Evolutionary conservation across 2,888 invertebrate genomes (phyloP).

Genomic region (Drosophila conformis): DNA sequence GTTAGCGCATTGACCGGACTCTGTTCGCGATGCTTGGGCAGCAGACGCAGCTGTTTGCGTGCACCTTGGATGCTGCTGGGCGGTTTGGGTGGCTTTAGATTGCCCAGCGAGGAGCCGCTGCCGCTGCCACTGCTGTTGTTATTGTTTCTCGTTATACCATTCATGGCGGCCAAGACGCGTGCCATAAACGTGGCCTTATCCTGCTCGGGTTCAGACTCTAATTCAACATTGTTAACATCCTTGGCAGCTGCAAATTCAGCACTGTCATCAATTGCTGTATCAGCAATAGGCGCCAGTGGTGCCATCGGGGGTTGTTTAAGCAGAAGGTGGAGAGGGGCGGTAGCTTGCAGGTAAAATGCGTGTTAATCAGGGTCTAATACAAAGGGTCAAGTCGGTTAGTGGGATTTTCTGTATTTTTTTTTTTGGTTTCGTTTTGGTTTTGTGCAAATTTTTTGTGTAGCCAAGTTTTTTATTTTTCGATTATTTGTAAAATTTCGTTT

Average conservation of each 20-base stretch:
- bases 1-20: constrained; percentile 63
- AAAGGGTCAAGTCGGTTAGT: constrained; percentile 26
- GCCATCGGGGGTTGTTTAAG: constrained; percentile 48
- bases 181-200: constrained; percentile 73
- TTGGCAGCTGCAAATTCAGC: constrained; percentile 51
- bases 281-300: constrained; percentile 66
- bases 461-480: constrained; percentile 26
- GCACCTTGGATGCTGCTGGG: constrained; percentile 71
- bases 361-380: constrained; percentile 29
- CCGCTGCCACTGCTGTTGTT: constrained; percentile 53
- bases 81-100: constrained; percentile 79
- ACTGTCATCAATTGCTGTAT: constrained; percentile 62
- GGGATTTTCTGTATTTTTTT: constrained; percentile 3
- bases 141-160: constrained; percentile 51
- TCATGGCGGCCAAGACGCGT: constrained; percentile 79
- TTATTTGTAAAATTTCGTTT: constrained; percentile 46
- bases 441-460: constrained; percentile 41
- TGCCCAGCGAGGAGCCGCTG: constrained; percentile 71
- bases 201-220: constrained; percentile 44
- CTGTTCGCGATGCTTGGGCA: constrained; percentile 74
- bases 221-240: constrained; percentile 26
- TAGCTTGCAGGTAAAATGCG: constrained; percentile 30
- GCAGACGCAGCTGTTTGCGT: constrained; percentile 77
- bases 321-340: neutral
- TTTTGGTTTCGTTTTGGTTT: constrained; percentile 25